Evolutionary conservation across 2,797 vertebrate genomes (phyloP), one percentile per base, ranked within the genome.

Genomic region (Spondyliosoma cantharus): DNA sequence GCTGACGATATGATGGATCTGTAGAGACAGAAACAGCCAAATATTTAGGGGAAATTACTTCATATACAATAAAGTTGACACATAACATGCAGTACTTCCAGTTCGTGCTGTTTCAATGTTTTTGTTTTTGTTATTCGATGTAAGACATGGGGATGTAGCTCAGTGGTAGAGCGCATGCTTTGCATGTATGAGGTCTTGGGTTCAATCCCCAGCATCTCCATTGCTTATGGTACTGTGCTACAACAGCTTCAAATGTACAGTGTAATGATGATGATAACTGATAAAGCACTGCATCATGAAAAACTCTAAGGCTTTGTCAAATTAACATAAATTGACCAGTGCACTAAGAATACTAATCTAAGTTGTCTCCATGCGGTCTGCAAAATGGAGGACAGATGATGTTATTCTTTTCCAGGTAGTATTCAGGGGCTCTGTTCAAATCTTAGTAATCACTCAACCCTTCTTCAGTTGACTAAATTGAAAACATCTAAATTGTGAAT

Each of bases 91-190:
- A 20, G 43, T 43, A 50, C 32, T 37, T 37, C 8, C 14, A 25
- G 4, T 73, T 60, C 19, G 59, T 13, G 8, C 60, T 29, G 22
- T 12, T 19, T 54, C 13, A 25, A 20, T 52, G n/a, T n/a, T 53
- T 24, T 52, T 13, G n/a, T 52, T 37, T 37, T 37, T 37, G 0
- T 37, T 37, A 37, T 2, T 8, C 9, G 32, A 1, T 1, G 9
- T 37, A 9, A 37, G 37, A 17, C 15, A 16, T 0, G 85, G 85
- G 88, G 79, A 88, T 89, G 85, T 89, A 89, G 89, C 85, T 91
- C 87, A 87, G 85, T 84, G 87, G 87, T 84, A 86, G 86, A 90
- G 89, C 45, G 71, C 68, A 78, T 87, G 89, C 87, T 90, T 82
- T 0, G 80, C 80, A 89, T 88, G 83, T 83, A 82, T 84, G 83